Conservation (phyloP, 2,888 invertebrate genomes). For the Metalampra italica region DNA sequence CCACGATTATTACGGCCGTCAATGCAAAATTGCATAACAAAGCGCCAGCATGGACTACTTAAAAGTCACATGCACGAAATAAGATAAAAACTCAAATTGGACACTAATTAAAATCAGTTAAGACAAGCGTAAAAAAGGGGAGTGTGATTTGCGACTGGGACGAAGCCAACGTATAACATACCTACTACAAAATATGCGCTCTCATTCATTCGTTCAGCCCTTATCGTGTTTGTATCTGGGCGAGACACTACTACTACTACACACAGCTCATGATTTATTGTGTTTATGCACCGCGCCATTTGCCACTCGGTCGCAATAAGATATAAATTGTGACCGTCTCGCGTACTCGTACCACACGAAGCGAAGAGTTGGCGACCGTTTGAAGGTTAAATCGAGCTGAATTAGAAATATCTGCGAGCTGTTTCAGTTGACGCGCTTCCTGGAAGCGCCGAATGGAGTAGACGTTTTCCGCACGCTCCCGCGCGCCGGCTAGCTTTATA, state of each 20-base stretch:
- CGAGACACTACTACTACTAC: conserved; percentile 4
- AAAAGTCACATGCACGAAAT: background rate
- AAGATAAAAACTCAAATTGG: background rate
- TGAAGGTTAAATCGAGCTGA: conserved; percentile 63
- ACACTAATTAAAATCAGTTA: conserved; percentile 23
- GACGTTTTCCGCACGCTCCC: conserved; percentile 42
- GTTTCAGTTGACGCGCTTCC: conserved; percentile 45
- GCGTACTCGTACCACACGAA: conserved; percentile 39
- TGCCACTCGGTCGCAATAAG: conserved; percentile 34
- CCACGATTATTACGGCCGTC: conserved; percentile 9
- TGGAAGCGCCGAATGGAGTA: conserved; percentile 41
- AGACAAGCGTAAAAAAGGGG: conserved; percentile 9
- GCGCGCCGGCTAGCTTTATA: conserved; percentile 34
- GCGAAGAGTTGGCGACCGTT: conserved; percentile 46
- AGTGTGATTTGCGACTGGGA: conserved; percentile 13
- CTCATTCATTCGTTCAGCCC: conserved; percentile 17
- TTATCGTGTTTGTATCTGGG: conserved; percentile 39
- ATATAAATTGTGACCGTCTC: conserved; percentile 48
- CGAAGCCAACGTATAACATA: conserved; percentile 9
- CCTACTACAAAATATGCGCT: background rate
- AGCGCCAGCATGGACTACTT: too few relatives aligned
- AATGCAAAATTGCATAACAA: background rate
- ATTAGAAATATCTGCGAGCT: conserved; percentile 34
- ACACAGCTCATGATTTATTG: conserved; percentile 48
- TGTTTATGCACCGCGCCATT: conserved; percentile 33